These are phyloP conservation scores for Sepiola atlantica DNA, from an alignment of 2,888 invertebrate species.

Conservation along the genomic window DNA sequence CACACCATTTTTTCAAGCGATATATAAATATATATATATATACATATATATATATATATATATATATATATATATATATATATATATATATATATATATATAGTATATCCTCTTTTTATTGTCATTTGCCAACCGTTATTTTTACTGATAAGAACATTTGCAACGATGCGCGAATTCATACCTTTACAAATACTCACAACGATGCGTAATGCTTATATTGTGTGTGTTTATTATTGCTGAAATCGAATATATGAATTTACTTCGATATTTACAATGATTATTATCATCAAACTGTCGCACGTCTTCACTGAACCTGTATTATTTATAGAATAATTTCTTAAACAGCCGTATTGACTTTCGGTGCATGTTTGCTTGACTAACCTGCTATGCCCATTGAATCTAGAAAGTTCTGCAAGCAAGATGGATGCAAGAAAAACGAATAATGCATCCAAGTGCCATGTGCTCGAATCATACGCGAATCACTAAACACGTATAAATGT, in stretches of 20 bases:
- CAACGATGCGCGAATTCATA: neutral
- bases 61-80: too few species aligned
- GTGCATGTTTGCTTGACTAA: neutral
- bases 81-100: too few species aligned
- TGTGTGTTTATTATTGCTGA: neutral
- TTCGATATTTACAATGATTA: neutral
- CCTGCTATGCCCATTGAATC: neutral
- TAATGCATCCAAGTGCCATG: neutral
- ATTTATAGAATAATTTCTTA: neutral
- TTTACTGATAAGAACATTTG: neutral
- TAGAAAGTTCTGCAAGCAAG: neutral
- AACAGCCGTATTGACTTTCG: neutral
- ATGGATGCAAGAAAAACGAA: neutral
- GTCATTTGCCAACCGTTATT: neutral
- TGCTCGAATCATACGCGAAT: neutral
- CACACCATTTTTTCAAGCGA: neutral
- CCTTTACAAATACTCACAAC: neutral
- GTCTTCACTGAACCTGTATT: neutral
- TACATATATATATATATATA: neutral
- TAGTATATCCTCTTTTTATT: neutral
- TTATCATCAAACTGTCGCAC: neutral
- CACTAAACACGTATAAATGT: neutral
- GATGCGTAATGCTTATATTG: neutral
- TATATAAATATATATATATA: neutral
- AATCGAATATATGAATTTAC: neutral